Percentiles rank a stretch among this genome's conserved stretches.
phyloP scores from a whole-genome alignment of 2,888 invertebrate genomes.

The Lasioglossum calceatum region DNA sequence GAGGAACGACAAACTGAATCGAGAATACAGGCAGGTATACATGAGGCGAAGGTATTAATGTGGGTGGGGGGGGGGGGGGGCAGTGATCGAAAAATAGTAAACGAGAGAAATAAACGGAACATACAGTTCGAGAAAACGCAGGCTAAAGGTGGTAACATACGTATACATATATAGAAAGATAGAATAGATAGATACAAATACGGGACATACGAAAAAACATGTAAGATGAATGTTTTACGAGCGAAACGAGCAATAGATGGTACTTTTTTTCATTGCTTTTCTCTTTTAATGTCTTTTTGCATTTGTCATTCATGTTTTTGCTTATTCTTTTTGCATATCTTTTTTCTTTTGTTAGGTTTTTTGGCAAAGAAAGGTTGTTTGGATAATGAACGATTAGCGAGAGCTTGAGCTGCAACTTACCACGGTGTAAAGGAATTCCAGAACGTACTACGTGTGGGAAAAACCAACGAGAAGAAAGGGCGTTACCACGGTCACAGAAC shows the following conservation, averaged over 20 bases:
- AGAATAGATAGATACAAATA: constrained; percentile 63
- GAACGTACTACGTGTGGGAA: constrained; percentile 94
- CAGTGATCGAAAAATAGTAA: constrained; percentile 30
- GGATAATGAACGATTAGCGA: constrained; percentile 82
- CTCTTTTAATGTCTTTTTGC: not conserved
- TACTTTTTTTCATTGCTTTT: constrained; percentile 68
- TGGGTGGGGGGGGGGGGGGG: not conserved
- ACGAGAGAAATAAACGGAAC: constrained; percentile 24
- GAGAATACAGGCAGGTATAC: constrained; percentile 47
- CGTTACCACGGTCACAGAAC: constrained; percentile 85
- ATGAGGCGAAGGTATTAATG: constrained; percentile 4
- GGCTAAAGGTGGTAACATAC: constrained; percentile 64
- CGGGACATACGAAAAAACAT: constrained; percentile 78
- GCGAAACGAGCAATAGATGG: constrained; percentile 82
- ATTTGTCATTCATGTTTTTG: constrained; percentile 6
- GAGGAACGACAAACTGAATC: constrained; percentile 48
- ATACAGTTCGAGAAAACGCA: constrained; percentile 45
- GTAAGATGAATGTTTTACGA: constrained; percentile 78
- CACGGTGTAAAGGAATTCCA: constrained; percentile 99
- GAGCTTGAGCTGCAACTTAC: constrained; percentile 92
- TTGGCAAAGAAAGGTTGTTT: constrained; percentile 45
- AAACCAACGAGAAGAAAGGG: constrained; percentile 85
- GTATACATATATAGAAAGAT: constrained; percentile 60
- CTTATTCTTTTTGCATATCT: not conserved
- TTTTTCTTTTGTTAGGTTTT: constrained; percentile 40